Base-by-base conservation (phyloP, 2,113 vertebrate genomes). In the Halcyon senegalensis region DNA sequence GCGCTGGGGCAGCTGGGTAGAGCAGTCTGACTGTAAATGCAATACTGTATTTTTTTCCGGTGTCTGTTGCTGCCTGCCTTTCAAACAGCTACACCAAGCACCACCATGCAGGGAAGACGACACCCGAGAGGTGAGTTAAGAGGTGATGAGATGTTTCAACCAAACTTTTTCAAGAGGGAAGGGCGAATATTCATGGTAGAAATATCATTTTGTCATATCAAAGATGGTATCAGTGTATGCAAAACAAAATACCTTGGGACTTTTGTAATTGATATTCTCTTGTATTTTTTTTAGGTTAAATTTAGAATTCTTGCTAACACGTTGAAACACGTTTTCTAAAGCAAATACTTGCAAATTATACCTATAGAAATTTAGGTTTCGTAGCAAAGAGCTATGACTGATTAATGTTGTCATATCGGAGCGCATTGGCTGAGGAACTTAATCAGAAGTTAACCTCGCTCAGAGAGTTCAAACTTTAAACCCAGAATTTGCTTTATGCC, bases 401-500 rank as follows among this genome's bases (percentile, higher is more conserved):
- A 48, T 84, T 12, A n/a, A 76, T 2, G 44, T 79, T 72, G 75
- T 92, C 73, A 27, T 70, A 31, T 70, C n/a, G 41, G 85, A 67
- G 72, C 27, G 48, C 7, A 5, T 21, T 31, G 92, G 55, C 13
- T 0, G 92, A 96, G 87, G 83, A 73, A 55, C 84, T 60, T 7
- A 31, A 58, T 15, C 53, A 28, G 20, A 77, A 75, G 24, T 21
- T 14, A 13, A 44, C 93, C 92, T 93, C 41, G 1, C 85, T 77
- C 70, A 8, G 64, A 89, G 89, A 86, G 84, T 95, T 97, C 96
- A 27, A 56, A 25, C 91, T 89, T 96, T 27, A 69, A 62, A 59
- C 87, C 84, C 95, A 76, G 76, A 68, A 91, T 97, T 97, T 97
- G 92, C 97, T 98, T 93, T 92, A 80, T 93, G 95, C 96, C 97